These are phyloP conservation scores for Delphinus delphis DNA, from an alignment of 2,113 vertebrate genomes.

Conservation along the genomic window DNA sequence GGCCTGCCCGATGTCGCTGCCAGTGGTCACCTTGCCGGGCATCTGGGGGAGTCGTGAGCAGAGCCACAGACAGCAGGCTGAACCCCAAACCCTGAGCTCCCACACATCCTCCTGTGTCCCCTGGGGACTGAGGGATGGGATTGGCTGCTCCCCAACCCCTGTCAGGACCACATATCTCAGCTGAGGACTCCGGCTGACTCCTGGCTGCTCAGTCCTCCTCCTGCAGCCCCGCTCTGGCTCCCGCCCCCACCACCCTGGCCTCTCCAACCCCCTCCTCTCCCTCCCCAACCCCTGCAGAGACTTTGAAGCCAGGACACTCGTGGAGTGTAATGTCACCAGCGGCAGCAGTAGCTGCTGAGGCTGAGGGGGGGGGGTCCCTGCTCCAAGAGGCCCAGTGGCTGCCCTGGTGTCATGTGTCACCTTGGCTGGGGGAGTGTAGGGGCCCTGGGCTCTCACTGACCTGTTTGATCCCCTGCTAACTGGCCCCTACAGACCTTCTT, in stretches of 20 bases:
- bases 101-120: background rate
- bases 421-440: background rate
- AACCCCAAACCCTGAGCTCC: background rate
- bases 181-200: background rate
- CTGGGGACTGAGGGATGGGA: background rate
- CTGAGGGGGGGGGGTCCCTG: background rate
- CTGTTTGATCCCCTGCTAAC: background rate
- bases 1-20: conserved; percentile 86
- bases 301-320: conserved; percentile 63
- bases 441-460: background rate
- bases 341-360: conserved; percentile 24
- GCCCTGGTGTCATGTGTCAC: conserved; percentile 10
- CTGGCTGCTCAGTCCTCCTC: background rate
- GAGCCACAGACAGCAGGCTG: background rate
- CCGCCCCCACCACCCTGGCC: background rate
- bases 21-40: conserved; percentile 79
- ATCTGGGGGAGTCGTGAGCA: conserved; percentile 67
- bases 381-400: background rate
- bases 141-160: background rate
- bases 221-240: background rate
- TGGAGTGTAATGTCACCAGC: conserved; percentile 66
- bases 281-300: background rate
- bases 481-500: background rate
- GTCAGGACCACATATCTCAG: background rate
- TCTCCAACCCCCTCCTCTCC: background rate